Evolutionary conservation across 2,888 invertebrate species (phyloP).

Genomic region (Nemotelus nigrinus): DNA sequence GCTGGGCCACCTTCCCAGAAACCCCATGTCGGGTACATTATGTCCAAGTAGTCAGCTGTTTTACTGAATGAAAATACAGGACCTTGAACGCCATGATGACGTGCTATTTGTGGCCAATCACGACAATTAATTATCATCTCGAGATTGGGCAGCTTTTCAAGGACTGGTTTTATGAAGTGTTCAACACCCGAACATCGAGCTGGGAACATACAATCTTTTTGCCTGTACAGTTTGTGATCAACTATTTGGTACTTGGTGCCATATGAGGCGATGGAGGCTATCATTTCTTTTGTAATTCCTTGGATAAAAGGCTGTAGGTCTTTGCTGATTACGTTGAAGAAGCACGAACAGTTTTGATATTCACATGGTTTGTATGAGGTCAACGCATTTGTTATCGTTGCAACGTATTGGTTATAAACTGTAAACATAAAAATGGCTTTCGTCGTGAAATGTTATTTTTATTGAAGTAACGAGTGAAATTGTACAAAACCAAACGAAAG

Average conservation of each 20-base stretch:
- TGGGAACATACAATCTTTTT: constrained; percentile 90
- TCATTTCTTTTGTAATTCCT: constrained; percentile 76
- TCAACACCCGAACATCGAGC: constrained; percentile 91
- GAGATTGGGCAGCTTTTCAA: constrained; percentile 78
- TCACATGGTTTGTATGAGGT: constrained; percentile 65
- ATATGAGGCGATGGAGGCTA: constrained; percentile 67
- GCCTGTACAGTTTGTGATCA: constrained; percentile 80
- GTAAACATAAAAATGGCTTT: background rate
- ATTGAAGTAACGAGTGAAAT: too few species aligned
- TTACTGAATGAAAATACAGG: constrained; percentile 98
- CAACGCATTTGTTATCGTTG: constrained; percentile 66
- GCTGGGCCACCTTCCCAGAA: constrained; percentile 99
- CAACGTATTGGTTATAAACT: constrained; percentile 17
- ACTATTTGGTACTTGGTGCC: constrained; percentile 88
- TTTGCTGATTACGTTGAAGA: constrained; percentile 70
- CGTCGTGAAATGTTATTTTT: constrained; percentile 52
- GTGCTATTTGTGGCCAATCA: constrained; percentile 90
- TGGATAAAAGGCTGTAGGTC: constrained; percentile 76
- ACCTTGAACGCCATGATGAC: constrained; percentile 69
- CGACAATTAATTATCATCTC: constrained; percentile 89
- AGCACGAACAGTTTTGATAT: constrained; percentile 71
- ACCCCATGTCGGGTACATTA: constrained; percentile 96
- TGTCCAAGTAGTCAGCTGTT: constrained; percentile 82
- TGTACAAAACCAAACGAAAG: too few species aligned
- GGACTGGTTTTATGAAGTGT: constrained; percentile 79